Percentiles rank a stretch among this genome's conserved stretches.
Conservation (phyloP, 2,113 vertebrate genomes). For the Odocoileus virginianus region DNA sequence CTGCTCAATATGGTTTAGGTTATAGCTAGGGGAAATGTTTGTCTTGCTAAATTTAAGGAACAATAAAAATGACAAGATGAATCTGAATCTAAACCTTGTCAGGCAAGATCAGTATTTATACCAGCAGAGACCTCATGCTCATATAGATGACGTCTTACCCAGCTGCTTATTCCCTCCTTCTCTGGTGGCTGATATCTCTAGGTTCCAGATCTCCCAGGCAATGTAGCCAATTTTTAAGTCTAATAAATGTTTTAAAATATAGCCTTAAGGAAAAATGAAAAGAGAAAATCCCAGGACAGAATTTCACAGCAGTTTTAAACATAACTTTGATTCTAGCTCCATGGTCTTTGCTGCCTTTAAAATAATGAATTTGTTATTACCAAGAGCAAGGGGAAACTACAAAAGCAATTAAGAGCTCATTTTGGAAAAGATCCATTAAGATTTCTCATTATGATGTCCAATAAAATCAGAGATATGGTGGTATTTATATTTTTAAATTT, state of each 20-base stretch:
- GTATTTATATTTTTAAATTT: conserved; percentile 13
- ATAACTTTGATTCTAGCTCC: background rate
- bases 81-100: background rate
- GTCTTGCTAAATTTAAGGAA: conserved; percentile 27
- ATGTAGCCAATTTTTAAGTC: conserved; percentile 2
- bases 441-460: background rate
- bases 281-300: background rate
- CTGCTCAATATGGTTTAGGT: conserved; percentile 24
- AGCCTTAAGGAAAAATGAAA: background rate
- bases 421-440: conserved; percentile 10
- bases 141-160: background rate
- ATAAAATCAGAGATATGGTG: background rate
- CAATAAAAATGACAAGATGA: background rate
- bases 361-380: conserved; percentile 14
- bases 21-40: background rate
- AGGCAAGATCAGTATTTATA: background rate
- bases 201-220: background rate
- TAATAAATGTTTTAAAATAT: conserved; percentile 47
- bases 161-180: background rate
- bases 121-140: background rate
- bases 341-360: background rate
- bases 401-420: conserved; percentile 4
- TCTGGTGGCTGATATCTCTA: background rate
- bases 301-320: background rate
- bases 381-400: background rate